Percentiles rank a stretch among this genome's conserved stretches.
phyloP scores from a whole-genome alignment of 2,113 vertebrate species.

The Typhlomys cinereus region DNA sequence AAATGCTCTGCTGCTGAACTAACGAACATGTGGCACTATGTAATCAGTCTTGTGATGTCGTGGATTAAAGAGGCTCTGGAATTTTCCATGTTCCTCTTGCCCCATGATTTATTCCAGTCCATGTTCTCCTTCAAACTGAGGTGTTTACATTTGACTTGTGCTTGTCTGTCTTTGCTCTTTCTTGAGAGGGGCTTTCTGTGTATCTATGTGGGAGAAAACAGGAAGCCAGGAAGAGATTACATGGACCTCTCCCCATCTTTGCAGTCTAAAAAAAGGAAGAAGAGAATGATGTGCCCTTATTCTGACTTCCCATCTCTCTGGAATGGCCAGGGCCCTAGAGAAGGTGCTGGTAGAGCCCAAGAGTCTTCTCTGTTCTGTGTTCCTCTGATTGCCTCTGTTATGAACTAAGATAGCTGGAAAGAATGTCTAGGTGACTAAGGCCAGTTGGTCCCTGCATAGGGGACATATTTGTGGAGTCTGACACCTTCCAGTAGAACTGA shows the following conservation, averaged over 20 bases:
- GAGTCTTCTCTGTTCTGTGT: neutral
- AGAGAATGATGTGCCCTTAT: neutral
- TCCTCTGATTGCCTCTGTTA: neutral
- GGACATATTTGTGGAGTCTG: neutral
- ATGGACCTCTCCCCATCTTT: neutral
- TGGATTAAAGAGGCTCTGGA: neutral
- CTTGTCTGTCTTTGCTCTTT: neutral
- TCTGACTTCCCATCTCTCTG: neutral
- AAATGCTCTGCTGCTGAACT: too few relatives aligned
- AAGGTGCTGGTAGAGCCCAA: neutral
- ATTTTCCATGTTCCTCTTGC: neutral
- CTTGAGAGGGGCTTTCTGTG: neutral
- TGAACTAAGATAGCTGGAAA: neutral
- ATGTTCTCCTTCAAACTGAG: neutral
- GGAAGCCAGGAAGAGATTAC: neutral
- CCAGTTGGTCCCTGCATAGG: neutral
- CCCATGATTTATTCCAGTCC: neutral
- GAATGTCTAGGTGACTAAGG: neutral
- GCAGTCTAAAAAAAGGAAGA: neutral
- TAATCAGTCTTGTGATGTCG: neutral
- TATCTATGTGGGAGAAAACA: neutral
- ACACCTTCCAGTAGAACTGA: neutral
- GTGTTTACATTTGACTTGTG: neutral
- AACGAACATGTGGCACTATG: rapidly evolving
- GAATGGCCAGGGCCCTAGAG: neutral